phyloP scores from a whole-genome alignment of 2,113 vertebrate species.

The Globicephala melas region DNA sequence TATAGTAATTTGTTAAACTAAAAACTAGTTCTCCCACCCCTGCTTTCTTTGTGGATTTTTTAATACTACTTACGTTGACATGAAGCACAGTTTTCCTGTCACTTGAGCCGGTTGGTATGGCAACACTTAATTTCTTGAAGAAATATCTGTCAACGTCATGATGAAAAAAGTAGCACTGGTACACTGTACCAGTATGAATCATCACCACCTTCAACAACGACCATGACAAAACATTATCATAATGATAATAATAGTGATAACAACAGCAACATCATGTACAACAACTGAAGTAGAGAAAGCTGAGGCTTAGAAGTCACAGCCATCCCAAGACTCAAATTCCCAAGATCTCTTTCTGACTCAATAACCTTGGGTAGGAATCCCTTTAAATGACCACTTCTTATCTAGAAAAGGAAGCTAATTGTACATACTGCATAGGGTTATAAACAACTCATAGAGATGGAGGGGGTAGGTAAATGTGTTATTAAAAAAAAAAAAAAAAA shows the following conservation, averaged over 20 bases:
- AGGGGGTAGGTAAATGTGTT: background rate
- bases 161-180: background rate
- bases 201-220: background rate
- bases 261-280: background rate
- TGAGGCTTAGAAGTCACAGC: background rate
- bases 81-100: slow-evolving; percentile 29
- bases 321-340: background rate
- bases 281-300: background rate
- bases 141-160: slow-evolving; percentile 10
- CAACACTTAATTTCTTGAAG: slow-evolving; percentile 39
- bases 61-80: background rate
- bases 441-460: background rate
- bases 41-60: background rate
- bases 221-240: background rate
- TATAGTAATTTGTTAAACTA: background rate
- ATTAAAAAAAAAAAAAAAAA: too few relatives aligned
- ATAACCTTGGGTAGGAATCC: background rate
- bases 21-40: background rate
- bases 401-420: background rate
- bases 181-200: background rate
- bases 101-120: background rate
- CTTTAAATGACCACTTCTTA: background rate
- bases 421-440: background rate
- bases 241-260: background rate
- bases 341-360: background rate